These are phyloP conservation scores for Eciton burchellii DNA, from an alignment of 1,140 invertebrate genomes.

Conservation along the genomic window DNA sequence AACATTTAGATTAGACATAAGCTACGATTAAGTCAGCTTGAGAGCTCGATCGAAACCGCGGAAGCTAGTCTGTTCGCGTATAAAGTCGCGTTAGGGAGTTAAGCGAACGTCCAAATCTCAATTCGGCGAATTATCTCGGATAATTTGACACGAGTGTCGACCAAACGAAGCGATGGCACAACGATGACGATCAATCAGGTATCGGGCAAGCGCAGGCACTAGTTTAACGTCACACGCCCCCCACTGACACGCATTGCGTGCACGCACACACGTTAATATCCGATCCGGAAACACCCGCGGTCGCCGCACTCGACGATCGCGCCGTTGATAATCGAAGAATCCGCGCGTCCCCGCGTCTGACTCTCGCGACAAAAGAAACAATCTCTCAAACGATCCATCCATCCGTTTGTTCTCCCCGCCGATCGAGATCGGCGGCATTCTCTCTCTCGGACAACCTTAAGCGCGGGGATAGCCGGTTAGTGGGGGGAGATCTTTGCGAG, in stretches of 20 bases:
- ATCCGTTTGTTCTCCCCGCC: neutral
- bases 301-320: neutral
- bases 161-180: constrained; percentile 31
- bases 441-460: neutral
- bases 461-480: neutral
- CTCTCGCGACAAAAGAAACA: constrained; percentile 11
- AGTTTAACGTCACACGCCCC: constrained; percentile 32
- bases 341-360: neutral
- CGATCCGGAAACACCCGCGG: constrained; percentile 1
- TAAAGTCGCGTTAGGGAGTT: neutral
- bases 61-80: constrained; percentile 31
- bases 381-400: neutral
- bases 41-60: neutral
- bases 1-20: constrained; percentile 11
- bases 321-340: neutral
- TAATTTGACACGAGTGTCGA: constrained; percentile 35
- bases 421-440: neutral
- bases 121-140: constrained; percentile 2
- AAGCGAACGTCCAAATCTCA: constrained; percentile 18
- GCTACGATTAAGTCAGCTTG: neutral
- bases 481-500: neutral
- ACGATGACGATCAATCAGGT: constrained; percentile 30
- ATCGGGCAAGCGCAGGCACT: constrained; percentile 12
- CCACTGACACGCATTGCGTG: neutral
- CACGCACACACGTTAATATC: neutral